Evolutionary conservation across 2,797 vertebrate species (phyloP).

Genomic region (Sebastes matsubarae): DNA sequence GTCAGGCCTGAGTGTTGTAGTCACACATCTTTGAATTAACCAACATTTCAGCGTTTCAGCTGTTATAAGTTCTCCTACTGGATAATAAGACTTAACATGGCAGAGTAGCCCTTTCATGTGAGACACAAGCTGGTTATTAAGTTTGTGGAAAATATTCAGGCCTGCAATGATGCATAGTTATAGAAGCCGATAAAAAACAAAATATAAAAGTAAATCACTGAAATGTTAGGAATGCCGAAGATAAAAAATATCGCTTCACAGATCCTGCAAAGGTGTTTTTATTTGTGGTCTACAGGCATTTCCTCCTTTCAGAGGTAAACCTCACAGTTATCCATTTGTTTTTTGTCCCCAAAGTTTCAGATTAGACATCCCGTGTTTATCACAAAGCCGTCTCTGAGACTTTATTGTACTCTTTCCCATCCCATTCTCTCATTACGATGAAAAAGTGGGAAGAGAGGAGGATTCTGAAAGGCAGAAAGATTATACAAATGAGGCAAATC

Average conservation of each 20-base stretch:
- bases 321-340: neutral
- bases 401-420: neutral
- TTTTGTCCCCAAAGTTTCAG: neutral
- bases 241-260: neutral
- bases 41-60: neutral
- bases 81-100: neutral
- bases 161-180: neutral
- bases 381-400: slow-evolving; percentile 8
- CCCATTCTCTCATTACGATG: neutral
- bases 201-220: neutral
- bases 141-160: neutral
- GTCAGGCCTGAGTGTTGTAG: neutral
- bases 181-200: neutral
- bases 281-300: neutral
- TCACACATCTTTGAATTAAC: neutral
- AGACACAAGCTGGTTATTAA: slow-evolving; percentile 3
- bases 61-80: neutral
- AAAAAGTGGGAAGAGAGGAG: neutral
- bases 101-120: slow-evolving; percentile 2
- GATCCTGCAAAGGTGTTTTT: neutral
- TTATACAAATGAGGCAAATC: slow-evolving; percentile 66
- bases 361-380: neutral
- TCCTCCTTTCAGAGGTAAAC: neutral
- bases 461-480: slow-evolving; percentile 20
- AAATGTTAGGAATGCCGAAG: neutral